phyloP scores from a whole-genome alignment of 92 coral and sea anemone genomes.

The Actinernus sp. region DNA sequence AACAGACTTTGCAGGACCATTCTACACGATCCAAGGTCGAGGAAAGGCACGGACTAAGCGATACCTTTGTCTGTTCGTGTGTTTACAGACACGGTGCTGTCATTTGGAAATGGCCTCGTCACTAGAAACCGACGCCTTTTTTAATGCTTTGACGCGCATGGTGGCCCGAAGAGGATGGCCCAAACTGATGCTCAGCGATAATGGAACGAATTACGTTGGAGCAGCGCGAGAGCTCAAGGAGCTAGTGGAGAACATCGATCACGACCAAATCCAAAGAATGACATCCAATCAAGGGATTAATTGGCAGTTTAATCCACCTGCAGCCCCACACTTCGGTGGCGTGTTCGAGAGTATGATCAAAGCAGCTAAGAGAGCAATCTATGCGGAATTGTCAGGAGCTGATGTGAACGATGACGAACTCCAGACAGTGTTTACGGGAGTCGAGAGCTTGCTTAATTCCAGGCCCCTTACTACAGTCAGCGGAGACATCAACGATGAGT shows the following conservation, averaged over 20 bases:
- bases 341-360: conserved; percentile 65
- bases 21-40: conserved; percentile 34
- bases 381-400: conserved; percentile 45
- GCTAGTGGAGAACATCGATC: conserved; percentile 29
- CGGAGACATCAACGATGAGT: conserved; percentile 56
- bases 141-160: conserved; percentile 51
- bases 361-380: conserved; percentile 58
- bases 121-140: conserved; percentile 45
- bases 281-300: conserved; percentile 51
- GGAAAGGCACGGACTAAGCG: conserved; percentile 55
- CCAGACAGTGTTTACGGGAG: conserved; percentile 36
- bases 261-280: conserved; percentile 17
- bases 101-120: conserved; percentile 62
- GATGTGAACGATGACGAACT: conserved; percentile 53
- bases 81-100: conserved; percentile 62
- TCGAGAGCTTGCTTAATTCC: conserved; percentile 47
- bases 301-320: conserved; percentile 67
- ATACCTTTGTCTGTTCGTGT: conserved; percentile 54
- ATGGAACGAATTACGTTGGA: not conserved
- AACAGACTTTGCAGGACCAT: conserved; percentile 52
- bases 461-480: conserved; percentile 53
- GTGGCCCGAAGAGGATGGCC: conserved; percentile 25
- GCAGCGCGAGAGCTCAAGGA: conserved; percentile 27
- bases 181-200: not conserved
- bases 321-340: conserved; percentile 61